Evolutionary conservation across 2,888 invertebrate species (phyloP).

Genomic region (Ariolimax columbianus): DNA sequence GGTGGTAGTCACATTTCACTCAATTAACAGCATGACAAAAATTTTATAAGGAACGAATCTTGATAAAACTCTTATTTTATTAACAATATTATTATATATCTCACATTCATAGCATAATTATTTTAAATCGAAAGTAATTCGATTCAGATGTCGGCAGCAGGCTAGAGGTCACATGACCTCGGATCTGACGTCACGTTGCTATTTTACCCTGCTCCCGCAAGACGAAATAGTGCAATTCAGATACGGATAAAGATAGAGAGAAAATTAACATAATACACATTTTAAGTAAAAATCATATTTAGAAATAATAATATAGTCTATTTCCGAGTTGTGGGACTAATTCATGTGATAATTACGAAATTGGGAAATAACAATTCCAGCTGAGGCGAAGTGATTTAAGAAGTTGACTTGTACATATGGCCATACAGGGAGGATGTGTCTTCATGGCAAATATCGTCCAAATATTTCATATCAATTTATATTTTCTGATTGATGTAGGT

Average conservation of each 20-base stretch:
- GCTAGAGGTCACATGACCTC: constrained; percentile 43
- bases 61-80: no score
- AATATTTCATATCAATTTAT: constrained; percentile 32
- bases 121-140: constrained; percentile 24
- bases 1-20: no score
- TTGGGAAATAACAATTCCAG: constrained; percentile 37
- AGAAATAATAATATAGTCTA: background rate
- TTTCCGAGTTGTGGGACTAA: background rate
- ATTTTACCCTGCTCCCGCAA: background rate
- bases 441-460: constrained; percentile 15
- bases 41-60: no score
- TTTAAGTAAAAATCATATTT: background rate
- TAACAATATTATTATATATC: background rate
- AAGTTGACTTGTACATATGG: constrained; percentile 48
- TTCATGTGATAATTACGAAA: background rate
- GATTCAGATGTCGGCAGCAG: constrained; percentile 25
- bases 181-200: constrained; percentile 33
- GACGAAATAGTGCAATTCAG: background rate
- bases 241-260: background rate
- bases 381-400: constrained; percentile 46
- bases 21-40: no score
- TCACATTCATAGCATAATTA: background rate
- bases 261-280: background rate
- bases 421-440: constrained; percentile 43
- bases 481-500: background rate